Evolutionary conservation across 2,888 invertebrate species (phyloP), one percentile per base, ranked within the genome.

Genomic region (Patella ulyssiponensis): DNA sequence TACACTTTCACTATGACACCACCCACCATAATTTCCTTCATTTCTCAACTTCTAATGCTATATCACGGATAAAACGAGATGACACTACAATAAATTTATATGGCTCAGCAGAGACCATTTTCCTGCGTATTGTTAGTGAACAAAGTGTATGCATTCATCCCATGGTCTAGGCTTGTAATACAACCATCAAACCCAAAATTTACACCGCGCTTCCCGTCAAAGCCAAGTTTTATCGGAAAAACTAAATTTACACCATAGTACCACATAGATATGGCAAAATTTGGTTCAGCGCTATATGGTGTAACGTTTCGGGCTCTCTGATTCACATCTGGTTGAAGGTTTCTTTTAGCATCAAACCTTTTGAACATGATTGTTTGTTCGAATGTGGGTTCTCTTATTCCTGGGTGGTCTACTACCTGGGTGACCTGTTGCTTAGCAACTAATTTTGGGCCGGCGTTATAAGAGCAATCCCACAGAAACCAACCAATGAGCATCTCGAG

Each of bases 341-440:
- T 78, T 76, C 78, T 74, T 69, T 76, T 77, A 76, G 78, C 76
- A 76, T 73, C 64, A 74, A 77, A 76, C 78, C 77, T 74, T 74
- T 74, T 73, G 74, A 84, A 85, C 80, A 85, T 85, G 85, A 85
- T 85, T 85, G 85, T 85, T 85, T 86, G 85, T 85, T 82, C 83
- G 80, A 81, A 86, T 82, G 81, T 81, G 85, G 85, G 86, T 84
- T 86, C 87, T 77, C 74, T 76, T 14, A 69, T 74, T 83, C 88
- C 84, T 91, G 91, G 88, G 91, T 90, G 91, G 91, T 89, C 91
- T 85, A 80, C 87, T 83, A 88, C 89, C 85, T 88, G 86, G 89
- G 90, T 87, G 90, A 90, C 88, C 89, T 85, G 91, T 90, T 90
- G 90, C 91, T 86, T 85, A 83, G 91, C 89, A 90, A 91, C 90